Conservation (phyloP, 2,888 invertebrate genomes). For the Busseola fusca region DNA sequence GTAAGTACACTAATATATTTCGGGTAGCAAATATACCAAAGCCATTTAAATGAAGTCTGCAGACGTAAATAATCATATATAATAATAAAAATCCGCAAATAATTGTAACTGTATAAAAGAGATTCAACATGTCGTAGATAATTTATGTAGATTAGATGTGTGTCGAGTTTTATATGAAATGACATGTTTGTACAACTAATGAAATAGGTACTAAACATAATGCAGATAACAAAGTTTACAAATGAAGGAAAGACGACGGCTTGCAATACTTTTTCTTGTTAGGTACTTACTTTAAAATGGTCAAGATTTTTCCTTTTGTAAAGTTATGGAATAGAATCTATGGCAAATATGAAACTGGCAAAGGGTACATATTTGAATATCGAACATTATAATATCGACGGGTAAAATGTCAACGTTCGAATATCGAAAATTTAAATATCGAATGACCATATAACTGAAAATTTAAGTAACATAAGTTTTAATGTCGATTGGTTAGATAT, state of each 20-base stretch:
- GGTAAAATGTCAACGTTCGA: no score
- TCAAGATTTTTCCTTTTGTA: constrained; percentile 32
- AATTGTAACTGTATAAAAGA: constrained; percentile 60
- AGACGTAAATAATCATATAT: constrained; percentile 25
- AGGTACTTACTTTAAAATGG: constrained; percentile 23
- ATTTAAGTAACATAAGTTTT: no score
- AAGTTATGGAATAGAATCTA: constrained; percentile 38
- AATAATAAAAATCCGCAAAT: constrained; percentile 56
- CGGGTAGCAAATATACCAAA: constrained; percentile 18
- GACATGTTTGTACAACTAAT: constrained; percentile 73
- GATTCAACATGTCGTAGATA: constrained; percentile 68
- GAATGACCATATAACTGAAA: no score
- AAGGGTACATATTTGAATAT: background rate
- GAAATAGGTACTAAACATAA: constrained; percentile 49
- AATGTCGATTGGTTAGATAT: no score
- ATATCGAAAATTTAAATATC: no score
- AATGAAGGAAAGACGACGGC: constrained; percentile 35
- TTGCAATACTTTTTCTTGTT: constrained; percentile 37
- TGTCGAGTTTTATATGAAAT: constrained; percentile 68
- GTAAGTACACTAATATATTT: constrained; percentile 15
- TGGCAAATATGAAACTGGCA: constrained; percentile 34
- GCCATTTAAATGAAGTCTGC: constrained; percentile 19
- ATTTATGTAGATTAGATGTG: constrained; percentile 62
- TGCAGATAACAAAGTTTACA: constrained; percentile 50
- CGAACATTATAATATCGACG: no score